phyloP scores from a whole-genome alignment of 1,140 invertebrate genomes.

The Apis mellifera region Amel_HAv3.1 CM009943.2:5470501-5471000 shows the following conservation, averaged over 20 bases:
- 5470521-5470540: slow-evolving; percentile 46
- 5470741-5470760: slow-evolving; percentile 6
- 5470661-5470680: slow-evolving; percentile 34
- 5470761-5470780: not conserved
- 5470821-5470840: no score
- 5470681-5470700: slow-evolving; percentile 1
- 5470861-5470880: no score
- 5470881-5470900: no score
- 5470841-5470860: no score
- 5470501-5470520: slow-evolving; percentile 41
- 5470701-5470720: slow-evolving; percentile 22
- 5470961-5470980: no score
- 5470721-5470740: not conserved
- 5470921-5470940: no score
- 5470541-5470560: slow-evolving; percentile 26
- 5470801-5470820: no score
- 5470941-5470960: no score
- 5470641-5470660: slow-evolving; percentile 62
- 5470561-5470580: slow-evolving; percentile 24
- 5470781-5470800: no score
- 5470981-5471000: not conserved
- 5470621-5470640: slow-evolving; percentile 9
- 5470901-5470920: no score
- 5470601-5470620: not conserved
- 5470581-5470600: slow-evolving; percentile 48